Conservation (phyloP, 2,113 vertebrate genomes). For the Malurus melanocephalus region DNA sequence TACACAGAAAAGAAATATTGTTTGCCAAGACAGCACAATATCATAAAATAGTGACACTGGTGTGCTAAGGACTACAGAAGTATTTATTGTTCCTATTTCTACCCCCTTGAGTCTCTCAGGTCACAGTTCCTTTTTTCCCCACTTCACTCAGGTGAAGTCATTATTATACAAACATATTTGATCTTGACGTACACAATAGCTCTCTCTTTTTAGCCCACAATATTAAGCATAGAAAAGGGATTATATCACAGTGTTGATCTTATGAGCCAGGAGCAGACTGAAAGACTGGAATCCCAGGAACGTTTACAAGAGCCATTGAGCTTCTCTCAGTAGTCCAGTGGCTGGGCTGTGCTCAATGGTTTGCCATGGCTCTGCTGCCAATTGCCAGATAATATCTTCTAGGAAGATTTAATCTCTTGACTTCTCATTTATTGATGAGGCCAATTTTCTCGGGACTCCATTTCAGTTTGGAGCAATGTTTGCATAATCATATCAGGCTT, state of each 20-base stretch:
- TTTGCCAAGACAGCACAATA: conserved; percentile 5
- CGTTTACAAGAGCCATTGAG: conserved; percentile 4
- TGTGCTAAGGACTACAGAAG: not conserved
- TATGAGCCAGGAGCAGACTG: not conserved
- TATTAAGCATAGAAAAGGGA: not conserved
- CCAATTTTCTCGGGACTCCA: conserved; percentile 8
- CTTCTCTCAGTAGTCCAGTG: not conserved
- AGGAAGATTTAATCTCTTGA: not conserved
- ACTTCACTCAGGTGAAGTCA: not conserved
- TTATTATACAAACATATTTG: conserved; percentile 3
- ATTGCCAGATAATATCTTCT: not conserved
- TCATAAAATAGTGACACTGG: not conserved
- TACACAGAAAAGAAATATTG: conserved; percentile 8
- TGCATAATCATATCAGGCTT: not conserved
- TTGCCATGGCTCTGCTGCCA: not conserved
- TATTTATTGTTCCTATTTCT: not conserved
- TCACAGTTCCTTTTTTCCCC: not conserved
- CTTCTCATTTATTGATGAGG: not conserved
- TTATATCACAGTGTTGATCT: not conserved
- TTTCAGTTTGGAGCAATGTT: not conserved
- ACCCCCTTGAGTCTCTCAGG: not conserved
- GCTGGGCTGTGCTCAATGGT: not conserved
- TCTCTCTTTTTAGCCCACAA: not conserved
- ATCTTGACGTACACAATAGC: not conserved
- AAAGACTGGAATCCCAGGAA: not conserved